Evolutionary conservation across 1,140 invertebrate genomes (phyloP).

Genomic region (Megalopta genalis): DNA sequence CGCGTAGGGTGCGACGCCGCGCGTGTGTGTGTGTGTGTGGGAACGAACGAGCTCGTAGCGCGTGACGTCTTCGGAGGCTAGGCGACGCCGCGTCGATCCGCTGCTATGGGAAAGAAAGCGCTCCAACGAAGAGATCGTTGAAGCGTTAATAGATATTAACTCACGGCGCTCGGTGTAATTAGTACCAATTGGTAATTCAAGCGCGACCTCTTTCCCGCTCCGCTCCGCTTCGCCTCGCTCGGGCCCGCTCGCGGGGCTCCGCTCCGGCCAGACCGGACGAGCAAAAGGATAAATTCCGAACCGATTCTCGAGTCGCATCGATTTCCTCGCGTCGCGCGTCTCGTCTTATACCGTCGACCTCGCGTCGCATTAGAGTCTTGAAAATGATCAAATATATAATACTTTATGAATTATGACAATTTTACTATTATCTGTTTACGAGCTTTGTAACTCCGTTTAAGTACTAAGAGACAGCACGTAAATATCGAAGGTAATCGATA

Average conservation of each 20-base stretch:
- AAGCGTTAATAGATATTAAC: conserved; percentile 37
- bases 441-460: no score
- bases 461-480: no score
- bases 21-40: no score
- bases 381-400: no score
- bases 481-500: no score
- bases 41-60: neutral
- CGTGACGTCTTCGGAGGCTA: neutral
- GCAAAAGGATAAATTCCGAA: neutral
- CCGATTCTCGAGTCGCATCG: conserved; percentile 5
- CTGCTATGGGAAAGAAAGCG: conserved; percentile 28
- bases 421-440: no score
- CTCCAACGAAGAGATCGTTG: conserved; percentile 30
- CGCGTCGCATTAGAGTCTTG: neutral
- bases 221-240: neutral
- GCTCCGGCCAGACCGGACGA: neutral
- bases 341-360: neutral
- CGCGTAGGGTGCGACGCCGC: no score
- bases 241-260: no score
- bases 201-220: conserved; percentile 24
- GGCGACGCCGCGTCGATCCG: neutral
- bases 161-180: conserved; percentile 35
- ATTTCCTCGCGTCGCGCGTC: neutral
- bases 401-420: no score
- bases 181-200: conserved; percentile 42